Evolutionary conservation across 2,113 vertebrate species (phyloP).

Genomic region (Hippocampus comes): DNA sequence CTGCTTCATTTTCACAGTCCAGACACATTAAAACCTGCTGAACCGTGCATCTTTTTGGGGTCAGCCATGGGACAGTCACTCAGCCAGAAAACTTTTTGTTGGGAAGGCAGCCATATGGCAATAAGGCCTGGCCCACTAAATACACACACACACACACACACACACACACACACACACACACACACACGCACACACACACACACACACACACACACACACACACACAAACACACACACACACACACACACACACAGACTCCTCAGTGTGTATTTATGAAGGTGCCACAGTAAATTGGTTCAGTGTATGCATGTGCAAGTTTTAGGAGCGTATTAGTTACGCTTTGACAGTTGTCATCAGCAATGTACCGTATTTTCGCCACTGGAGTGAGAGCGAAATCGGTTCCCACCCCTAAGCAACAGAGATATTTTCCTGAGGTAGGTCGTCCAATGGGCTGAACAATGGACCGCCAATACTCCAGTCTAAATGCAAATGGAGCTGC

Average conservation of each 20-base stretch:
- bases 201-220: constrained; percentile 18
- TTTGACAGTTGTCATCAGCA: not conserved
- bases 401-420: constrained; percentile 44
- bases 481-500: not conserved
- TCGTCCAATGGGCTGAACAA: constrained; percentile 58
- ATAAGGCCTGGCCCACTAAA: constrained; percentile 33
- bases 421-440: constrained; percentile 63
- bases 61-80: constrained; percentile 54
- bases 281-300: constrained; percentile 14
- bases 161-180: constrained; percentile 19
- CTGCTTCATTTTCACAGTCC: constrained; percentile 35
- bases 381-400: not conserved
- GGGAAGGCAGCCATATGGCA: constrained; percentile 25
- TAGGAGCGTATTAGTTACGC: not conserved
- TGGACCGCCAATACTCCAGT: constrained; percentile 26
- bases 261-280: constrained; percentile 28
- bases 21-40: constrained; percentile 34
- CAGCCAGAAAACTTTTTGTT: constrained; percentile 59
- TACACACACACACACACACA: constrained; percentile 21
- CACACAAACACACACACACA: not conserved
- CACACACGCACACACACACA: constrained; percentile 6
- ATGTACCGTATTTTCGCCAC: constrained; percentile 26
- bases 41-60: constrained; percentile 43
- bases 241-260: not conserved
- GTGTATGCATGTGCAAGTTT: constrained; percentile 3